Conservation (phyloP, 2,888 invertebrate species). For the Seira sanloemensis region DNA sequence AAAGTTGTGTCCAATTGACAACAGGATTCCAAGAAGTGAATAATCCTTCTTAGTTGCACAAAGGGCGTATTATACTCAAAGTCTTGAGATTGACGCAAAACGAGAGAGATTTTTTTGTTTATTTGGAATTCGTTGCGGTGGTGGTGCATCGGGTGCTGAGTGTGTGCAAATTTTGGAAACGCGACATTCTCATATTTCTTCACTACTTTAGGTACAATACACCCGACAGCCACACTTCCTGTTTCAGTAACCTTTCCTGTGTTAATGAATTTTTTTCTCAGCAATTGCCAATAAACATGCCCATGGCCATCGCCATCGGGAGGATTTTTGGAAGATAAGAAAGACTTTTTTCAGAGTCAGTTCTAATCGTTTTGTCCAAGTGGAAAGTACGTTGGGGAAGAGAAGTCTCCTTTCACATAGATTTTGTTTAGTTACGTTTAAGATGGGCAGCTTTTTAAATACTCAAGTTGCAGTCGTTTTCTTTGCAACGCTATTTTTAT, state of each 20-base stretch:
- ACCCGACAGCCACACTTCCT: background rate
- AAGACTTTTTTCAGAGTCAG: no score
- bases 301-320: slow-evolving; percentile 17
- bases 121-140: background rate
- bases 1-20: slow-evolving; percentile 24
- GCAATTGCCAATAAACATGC: slow-evolving; percentile 27
- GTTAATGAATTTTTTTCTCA: background rate
- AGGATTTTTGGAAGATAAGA: background rate
- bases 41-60: background rate
- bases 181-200: slow-evolving; percentile 4
- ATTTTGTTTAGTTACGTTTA: background rate
- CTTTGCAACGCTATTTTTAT: background rate
- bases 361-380: background rate
- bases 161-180: slow-evolving; percentile 6
- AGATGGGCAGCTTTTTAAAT: slow-evolving; percentile 48
- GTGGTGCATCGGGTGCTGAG: background rate
- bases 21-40: slow-evolving; percentile 20
- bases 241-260: slow-evolving; percentile 34
- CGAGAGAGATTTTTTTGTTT: background rate
- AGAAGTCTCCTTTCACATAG: background rate
- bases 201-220: background rate
- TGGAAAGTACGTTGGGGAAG: background rate
- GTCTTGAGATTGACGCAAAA: slow-evolving; percentile 40
- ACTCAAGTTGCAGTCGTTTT: background rate
- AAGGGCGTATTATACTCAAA: background rate